phyloP scores from a whole-genome alignment of 2,113 vertebrate genomes.

The Sinosuthora webbiana region DNA sequence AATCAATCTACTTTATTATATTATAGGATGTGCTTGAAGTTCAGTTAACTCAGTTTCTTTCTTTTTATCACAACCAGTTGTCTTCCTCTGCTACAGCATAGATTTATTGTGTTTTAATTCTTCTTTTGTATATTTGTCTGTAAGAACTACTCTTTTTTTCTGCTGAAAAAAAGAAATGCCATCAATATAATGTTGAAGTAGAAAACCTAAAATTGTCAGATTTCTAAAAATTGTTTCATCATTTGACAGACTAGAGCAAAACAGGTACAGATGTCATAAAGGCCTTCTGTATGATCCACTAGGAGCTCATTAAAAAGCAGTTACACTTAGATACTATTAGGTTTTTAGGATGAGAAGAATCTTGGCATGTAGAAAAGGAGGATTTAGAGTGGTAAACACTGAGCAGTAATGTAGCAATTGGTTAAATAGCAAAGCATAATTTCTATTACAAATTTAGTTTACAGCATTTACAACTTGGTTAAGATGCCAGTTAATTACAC shows the following conservation, averaged over 20 bases:
- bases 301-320: slow-evolving; percentile 53
- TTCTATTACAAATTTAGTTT: neutral
- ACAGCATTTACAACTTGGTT: neutral
- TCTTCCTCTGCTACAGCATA: neutral
- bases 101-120: neutral
- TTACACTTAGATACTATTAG: slow-evolving; percentile 17
- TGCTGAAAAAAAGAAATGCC: neutral
- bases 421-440: neutral
- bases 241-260: slow-evolving; percentile 15
- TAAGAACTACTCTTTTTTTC: neutral
- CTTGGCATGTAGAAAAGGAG: neutral
- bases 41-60: neutral
- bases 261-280: neutral
- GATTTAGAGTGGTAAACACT: slow-evolving; percentile 13
- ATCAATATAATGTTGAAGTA: neutral
- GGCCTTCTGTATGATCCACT: neutral
- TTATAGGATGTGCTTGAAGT: neutral
- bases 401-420: neutral
- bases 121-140: neutral
- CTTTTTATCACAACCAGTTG: neutral
- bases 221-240: neutral
- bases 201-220: neutral
- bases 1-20: neutral
- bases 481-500: neutral
- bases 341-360: slow-evolving; percentile 1